phyloP scores from a whole-genome alignment of 2,888 invertebrate species.

The Cheilosia scutellata region DNA sequence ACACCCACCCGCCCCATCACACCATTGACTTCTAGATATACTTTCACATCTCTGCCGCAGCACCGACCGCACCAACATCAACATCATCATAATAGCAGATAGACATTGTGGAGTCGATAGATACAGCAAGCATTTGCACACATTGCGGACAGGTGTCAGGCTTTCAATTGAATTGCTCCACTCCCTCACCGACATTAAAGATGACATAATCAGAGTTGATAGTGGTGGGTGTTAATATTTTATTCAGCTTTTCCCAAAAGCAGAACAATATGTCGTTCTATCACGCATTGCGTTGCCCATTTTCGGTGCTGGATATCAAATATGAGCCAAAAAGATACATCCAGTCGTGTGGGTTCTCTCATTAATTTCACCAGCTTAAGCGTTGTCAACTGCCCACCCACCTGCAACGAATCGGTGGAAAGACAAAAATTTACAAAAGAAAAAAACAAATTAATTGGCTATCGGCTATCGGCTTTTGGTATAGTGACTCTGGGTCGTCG shows the following conservation, averaged over 20 bases:
- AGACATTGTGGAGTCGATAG: conserved; percentile 68
- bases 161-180: conserved; percentile 24
- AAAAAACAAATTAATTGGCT: conserved; percentile 51
- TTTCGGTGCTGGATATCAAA: conserved; percentile 40
- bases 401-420: conserved; percentile 41
- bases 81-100: conserved; percentile 34
- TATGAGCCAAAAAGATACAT: conserved; percentile 48
- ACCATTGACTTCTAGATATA: conserved; percentile 45
- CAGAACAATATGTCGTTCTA: conserved; percentile 42
- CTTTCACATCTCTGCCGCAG: conserved; percentile 24
- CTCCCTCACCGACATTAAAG: conserved; percentile 11
- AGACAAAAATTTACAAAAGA: conserved; percentile 27
- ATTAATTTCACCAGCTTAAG: conserved; percentile 67
- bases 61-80: conserved; percentile 6
- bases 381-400: conserved; percentile 74
- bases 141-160: conserved; percentile 18
- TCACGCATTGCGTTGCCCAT: conserved; percentile 62
- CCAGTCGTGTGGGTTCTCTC: conserved; percentile 68
- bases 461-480: conserved; percentile 47
- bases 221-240: conserved; percentile 38
- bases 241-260: conserved; percentile 31
- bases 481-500: conserved; percentile 32
- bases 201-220: conserved; percentile 62
- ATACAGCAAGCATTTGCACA: conserved; percentile 44
- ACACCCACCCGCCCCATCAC: background rate